These are phyloP conservation scores for Strigamia transsilvanica DNA, from an alignment of 2,888 invertebrate genomes.

Conservation along the genomic window DNA sequence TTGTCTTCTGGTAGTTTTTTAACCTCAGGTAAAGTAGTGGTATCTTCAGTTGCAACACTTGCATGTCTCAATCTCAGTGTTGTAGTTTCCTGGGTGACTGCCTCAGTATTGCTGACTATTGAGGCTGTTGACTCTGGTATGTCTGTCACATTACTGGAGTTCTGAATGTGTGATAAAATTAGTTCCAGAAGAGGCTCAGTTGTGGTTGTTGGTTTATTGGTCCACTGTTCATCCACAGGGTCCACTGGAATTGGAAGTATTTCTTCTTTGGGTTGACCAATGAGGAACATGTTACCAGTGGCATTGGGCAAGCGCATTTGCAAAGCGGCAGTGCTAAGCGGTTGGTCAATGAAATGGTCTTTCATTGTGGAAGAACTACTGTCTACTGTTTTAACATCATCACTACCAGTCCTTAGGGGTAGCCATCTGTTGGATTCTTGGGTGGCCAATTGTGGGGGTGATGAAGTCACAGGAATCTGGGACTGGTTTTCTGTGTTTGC, in stretches of 20 bases:
- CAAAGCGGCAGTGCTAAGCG: background rate
- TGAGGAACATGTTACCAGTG: constrained; percentile 24
- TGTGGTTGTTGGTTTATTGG: background rate
- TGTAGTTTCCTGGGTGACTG: background rate
- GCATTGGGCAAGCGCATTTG: background rate
- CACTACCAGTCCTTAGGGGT: background rate
- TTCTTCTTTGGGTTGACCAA: constrained; percentile 11
- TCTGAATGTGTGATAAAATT: constrained; percentile 4
- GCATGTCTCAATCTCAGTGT: background rate
- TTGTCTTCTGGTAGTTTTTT: too few species aligned
- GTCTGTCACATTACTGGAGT: background rate
- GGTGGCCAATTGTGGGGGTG: background rate
- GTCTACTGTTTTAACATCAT: background rate
- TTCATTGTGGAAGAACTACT: background rate
- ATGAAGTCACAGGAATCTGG: background rate
- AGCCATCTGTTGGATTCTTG: constrained; percentile 3
- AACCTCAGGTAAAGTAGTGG: background rate
- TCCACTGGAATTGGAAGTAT: background rate
- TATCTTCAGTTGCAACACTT: background rate
- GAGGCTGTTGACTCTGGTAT: background rate
- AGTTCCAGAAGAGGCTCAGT: background rate
- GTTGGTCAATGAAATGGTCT: background rate
- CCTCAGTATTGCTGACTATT: background rate
- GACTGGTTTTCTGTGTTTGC: background rate
- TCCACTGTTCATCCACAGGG: background rate